These are phyloP conservation scores for Sceloporus undulatus DNA, from an alignment of 2,113 vertebrate species.

Conservation along the genomic window DNA sequence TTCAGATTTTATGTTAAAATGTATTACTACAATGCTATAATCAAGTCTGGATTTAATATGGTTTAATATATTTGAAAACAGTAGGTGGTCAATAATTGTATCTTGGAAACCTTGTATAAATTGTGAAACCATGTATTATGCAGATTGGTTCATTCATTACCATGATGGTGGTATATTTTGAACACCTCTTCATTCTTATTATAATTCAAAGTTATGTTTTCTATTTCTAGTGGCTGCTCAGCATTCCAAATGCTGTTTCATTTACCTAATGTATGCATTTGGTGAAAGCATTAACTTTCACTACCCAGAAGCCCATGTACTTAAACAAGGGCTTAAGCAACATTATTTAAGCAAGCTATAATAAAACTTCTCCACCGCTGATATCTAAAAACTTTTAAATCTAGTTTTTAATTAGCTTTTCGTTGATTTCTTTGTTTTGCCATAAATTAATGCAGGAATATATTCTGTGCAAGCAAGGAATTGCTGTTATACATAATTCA, in stretches of 20 bases:
- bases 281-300: slow-evolving; percentile 28
- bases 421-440: neutral
- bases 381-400: slow-evolving; percentile 33
- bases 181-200: neutral
- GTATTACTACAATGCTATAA: neutral
- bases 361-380: slow-evolving; percentile 9
- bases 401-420: neutral
- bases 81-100: neutral
- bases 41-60: neutral
- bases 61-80: slow-evolving; percentile 15
- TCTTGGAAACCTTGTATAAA: neutral
- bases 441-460: neutral
- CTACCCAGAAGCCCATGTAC: neutral
- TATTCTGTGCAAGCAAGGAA: neutral
- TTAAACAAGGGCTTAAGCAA: neutral
- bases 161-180: neutral
- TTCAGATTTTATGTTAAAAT: slow-evolving; percentile 53
- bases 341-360: slow-evolving; percentile 9
- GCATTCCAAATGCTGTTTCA: slow-evolving; percentile 28
- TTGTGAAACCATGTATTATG: neutral
- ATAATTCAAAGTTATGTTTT: slow-evolving; percentile 7
- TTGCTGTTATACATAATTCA: neutral
- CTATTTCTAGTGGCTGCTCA: slow-evolving; percentile 23
- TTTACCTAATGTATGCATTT: slow-evolving; percentile 25
- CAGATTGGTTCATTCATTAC: slow-evolving; percentile 35